Conservation (phyloP, 92 coral and sea anemone genomes). For the Chrysogorgia sp. region DNA sequence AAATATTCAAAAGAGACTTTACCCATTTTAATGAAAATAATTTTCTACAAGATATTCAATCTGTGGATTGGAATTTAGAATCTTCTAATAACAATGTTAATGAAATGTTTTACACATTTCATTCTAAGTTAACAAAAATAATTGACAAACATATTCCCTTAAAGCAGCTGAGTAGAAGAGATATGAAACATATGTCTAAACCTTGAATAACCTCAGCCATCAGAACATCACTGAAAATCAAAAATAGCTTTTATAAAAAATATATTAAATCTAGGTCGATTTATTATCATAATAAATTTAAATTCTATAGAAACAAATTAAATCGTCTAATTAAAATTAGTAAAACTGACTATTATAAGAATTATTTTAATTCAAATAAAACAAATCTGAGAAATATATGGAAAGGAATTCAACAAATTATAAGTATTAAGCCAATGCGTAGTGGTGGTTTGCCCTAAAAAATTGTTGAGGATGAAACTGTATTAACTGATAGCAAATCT, state of each 20-base stretch:
- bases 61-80: constrained; percentile 4
- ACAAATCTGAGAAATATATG: constrained; percentile 27
- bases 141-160: constrained; percentile 57
- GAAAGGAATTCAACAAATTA: constrained; percentile 48
- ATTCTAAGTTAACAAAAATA: constrained; percentile 23
- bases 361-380: constrained; percentile 26
- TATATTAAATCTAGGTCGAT: constrained; percentile 35
- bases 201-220: constrained; percentile 58
- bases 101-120: constrained; percentile 39
- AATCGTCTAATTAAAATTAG: constrained; percentile 47
- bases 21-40: background rate
- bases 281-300: no score
- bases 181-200: constrained; percentile 42
- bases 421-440: constrained; percentile 18
- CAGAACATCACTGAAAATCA: constrained; percentile 39
- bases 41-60: background rate
- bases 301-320: constrained; percentile 48
- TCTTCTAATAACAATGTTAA: constrained; percentile 14
- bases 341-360: no score
- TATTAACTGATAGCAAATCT: background rate
- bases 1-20: constrained; percentile 4
- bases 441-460: constrained; percentile 5
- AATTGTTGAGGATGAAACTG: background rate
- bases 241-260: constrained; percentile 46
- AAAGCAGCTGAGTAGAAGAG: constrained; percentile 46